phyloP scores from a whole-genome alignment of 2,113 vertebrate genomes.

The Toxostoma redivivum region DNA sequence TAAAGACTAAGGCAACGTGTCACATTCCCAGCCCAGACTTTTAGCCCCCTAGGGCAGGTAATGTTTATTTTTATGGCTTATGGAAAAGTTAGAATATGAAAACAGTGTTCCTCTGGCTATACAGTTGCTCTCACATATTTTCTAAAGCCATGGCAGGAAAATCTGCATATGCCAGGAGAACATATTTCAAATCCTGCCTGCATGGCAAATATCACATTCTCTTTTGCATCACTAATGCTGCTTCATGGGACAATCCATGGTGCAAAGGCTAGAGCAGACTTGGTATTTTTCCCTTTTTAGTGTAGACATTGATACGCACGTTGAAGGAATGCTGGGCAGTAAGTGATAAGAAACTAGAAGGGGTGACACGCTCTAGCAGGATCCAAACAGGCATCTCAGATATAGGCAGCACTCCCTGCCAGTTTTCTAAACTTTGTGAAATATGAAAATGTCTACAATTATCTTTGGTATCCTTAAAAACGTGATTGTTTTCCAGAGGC shows the following conservation, averaged over 20 bases:
- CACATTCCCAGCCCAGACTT: neutral
- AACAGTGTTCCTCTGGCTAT: neutral
- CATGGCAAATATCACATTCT: neutral
- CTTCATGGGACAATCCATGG: neutral
- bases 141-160: neutral
- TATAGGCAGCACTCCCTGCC: neutral
- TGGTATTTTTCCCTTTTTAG: neutral
- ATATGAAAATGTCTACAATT: neutral
- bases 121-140: neutral
- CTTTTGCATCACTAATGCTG: neutral
- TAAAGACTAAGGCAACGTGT: neutral
- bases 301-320: fast-evolving
- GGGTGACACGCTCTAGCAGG: neutral
- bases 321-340: neutral
- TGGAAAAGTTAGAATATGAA: neutral
- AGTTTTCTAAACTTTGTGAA: neutral
- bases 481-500: neutral
- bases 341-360: neutral
- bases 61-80: neutral
- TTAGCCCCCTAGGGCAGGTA: neutral
- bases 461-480: neutral
- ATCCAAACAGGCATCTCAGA: neutral
- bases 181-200: neutral
- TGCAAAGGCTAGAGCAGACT: neutral
- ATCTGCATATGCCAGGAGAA: neutral